Conservation (phyloP, 2,888 invertebrate genomes). For the Hoplodrina ambigua region DNA sequence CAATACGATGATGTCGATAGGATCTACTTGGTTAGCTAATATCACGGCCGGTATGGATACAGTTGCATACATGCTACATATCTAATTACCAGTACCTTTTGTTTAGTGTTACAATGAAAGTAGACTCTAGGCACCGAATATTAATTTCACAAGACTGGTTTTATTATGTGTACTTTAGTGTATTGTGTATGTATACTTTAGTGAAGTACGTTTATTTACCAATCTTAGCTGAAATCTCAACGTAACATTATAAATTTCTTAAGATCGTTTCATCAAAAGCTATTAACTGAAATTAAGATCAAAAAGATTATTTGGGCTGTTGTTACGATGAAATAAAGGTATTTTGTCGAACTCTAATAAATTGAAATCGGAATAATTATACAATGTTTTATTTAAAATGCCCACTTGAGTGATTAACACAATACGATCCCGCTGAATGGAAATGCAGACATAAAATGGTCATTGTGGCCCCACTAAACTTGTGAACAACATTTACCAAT, state of each 20-base stretch:
- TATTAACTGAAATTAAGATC: conserved; percentile 5
- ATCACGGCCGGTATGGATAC: not conserved
- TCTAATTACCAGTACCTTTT: not conserved
- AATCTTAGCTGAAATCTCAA: conserved; percentile 4
- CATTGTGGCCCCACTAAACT: conserved; percentile 44
- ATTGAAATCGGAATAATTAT: not conserved
- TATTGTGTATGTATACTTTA: no score
- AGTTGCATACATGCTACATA: not conserved
- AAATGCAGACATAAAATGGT: conserved; percentile 29
- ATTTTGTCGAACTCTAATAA: not conserved
- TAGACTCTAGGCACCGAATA: not conserved
- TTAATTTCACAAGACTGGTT: not conserved
- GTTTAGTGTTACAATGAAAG: not conserved
- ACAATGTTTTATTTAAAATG: conserved; percentile 5
- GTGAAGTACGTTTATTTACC: not conserved
- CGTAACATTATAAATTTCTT: conserved; percentile 1
- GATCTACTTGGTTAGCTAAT: conserved; percentile 17
- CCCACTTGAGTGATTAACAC: not conserved
- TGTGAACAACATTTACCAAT: conserved; percentile 42
- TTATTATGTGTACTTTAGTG: no score
- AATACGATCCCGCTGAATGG: not conserved
- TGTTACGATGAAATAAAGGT: not conserved
- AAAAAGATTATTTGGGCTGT: not conserved
- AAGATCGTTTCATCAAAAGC: conserved; percentile 3
- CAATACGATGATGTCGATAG: conserved; percentile 14